These are phyloP conservation scores for Liolophura sinensis DNA, from an alignment of 1,140 invertebrate genomes.

Conservation along the genomic window DNA sequence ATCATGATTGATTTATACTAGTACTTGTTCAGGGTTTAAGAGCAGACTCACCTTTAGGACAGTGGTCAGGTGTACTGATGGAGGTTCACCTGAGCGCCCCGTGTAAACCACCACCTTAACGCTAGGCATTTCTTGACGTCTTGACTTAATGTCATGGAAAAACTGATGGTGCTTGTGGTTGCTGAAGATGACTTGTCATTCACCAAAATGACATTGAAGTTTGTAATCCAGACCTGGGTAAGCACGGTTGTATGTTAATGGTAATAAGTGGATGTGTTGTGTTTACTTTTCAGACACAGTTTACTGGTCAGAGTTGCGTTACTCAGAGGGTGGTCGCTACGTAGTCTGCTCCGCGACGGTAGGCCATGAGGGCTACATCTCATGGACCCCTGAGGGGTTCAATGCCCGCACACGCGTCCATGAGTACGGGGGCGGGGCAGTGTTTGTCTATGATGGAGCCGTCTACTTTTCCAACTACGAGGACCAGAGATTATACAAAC, in stretches of 20 bases:
- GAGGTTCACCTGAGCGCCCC: no score
- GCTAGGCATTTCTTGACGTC: no score
- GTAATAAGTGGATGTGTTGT: background rate
- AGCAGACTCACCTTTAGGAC: no score
- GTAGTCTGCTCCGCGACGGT: conserved; percentile 43
- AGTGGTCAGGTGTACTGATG: no score
- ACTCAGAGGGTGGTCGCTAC: conserved; percentile 43
- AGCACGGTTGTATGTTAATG: background rate
- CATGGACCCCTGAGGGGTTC: conserved; percentile 51
- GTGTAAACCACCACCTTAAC: no score
- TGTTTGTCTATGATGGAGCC: conserved; percentile 41
- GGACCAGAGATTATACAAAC: conserved; percentile 49
- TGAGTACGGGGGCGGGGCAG: conserved; percentile 59
- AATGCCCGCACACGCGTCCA: conserved; percentile 54
- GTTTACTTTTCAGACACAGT: conserved; percentile 35
- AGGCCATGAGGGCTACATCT: conserved; percentile 13
- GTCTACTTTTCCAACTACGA: conserved; percentile 54
- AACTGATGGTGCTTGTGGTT: background rate
- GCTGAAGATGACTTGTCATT: background rate
- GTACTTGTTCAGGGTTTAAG: no score
- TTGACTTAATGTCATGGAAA: background rate
- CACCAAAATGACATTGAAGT: background rate
- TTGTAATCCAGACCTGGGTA: background rate
- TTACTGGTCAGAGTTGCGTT: conserved; percentile 51
- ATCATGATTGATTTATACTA: no score